Base-by-base conservation (phyloP, 1,140 invertebrate genomes). In the Lepidostoma basale region DNA sequence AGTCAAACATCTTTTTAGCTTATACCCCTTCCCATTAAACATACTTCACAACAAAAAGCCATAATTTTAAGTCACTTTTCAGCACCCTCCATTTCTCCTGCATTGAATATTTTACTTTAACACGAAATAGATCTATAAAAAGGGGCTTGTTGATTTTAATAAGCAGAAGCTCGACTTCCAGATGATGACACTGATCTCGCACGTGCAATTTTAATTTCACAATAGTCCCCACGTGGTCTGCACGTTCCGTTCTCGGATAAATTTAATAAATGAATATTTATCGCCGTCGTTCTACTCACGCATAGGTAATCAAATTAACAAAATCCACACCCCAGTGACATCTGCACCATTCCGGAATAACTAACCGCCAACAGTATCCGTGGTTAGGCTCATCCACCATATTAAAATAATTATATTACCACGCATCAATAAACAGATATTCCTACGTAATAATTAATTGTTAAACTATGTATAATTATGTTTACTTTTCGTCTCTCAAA, bases 221-320 rank as follows among this genome's bases (percentile, higher is more conserved):
- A 22, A 18, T 49, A 16, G n/a, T 18, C 28, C 44, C 26, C 23
- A 20, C 60, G 22, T 4, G 26, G 44, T 14, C 20, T 5, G 28
- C 14, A 10, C 25, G 42, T 36, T 36, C 44, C 16, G 49, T 63
- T 63, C 44, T 33, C 40, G 28, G 44, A 49, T 30, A 49, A 63
- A 63, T 63, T 47, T 26, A 63, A 47, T 47, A 47, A 47, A 63
- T 49, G 42, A 49, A 63, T 63, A 63, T 63, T 63, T 63, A 63
- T 49, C 30, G 26, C 44, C 9, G 14, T 33, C 18, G 30, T 20
- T 30, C 33, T 28, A 45, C 36, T 40, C 39, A 28, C 49, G 49
- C 58, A 25, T 42, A 12, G 58, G 45, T 62, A 62, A 62, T 62
- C 39, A 62, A 62, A 62, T 62, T 62, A 44, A 44, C 58, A 25